Base-by-base conservation (phyloP, 2,113 vertebrate species). In the Ginglymostoma cirratum region DNA sequence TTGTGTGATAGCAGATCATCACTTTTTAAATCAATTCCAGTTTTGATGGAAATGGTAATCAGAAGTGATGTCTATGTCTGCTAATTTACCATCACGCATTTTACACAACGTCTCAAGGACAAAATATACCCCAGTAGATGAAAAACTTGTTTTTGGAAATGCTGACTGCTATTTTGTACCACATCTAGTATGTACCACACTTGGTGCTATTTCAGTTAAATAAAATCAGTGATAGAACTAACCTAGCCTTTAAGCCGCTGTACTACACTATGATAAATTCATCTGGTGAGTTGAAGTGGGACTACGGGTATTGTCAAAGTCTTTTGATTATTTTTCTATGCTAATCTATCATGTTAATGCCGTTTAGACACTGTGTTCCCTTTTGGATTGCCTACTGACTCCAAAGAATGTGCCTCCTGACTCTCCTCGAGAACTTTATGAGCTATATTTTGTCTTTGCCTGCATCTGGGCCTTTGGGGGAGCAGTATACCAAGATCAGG, bases 381-480 rank as follows among this genome's bases (percentile, higher is more conserved):
- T 98, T 92, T 95, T 97, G 93, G 96, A 97, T 76, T 98, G 97
- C 83, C 97, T 97, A 34, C 27, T 98, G 96, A 97, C 95, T 67
- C 96, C 97, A 52, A 97, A 97, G 96, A 97, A 97, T 42, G 96
- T 97, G 0, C 96, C 97, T 89, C 45, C 96, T 93, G 97, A 97
- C 96, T 97, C 96, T 38, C 96, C 97, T 0, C 96, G 97, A 96
- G 97, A 97, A 48, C 72, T 97, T 2, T 97, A 96, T 15, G 97
- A 97, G 95, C 96, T 97, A n/a, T 97, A 97, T 96, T 98, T 97
- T 96, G 96, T 96, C 76, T 97, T 97, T 96, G 97, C 97, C 48
- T 98, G 96, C 96, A 96, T 98, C 87, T 98, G 97, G 97, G 96
- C 90, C 0, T 97, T 97, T n/a, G 97, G 96, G 96, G 97, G 97